A percentile compares a stretch with the other conserved stretches of the same genome.
These are phyloP conservation scores for Archaeoteleia sp. DNA, from an alignment of 2,888 invertebrate species.

Conservation along the genomic window DNA sequence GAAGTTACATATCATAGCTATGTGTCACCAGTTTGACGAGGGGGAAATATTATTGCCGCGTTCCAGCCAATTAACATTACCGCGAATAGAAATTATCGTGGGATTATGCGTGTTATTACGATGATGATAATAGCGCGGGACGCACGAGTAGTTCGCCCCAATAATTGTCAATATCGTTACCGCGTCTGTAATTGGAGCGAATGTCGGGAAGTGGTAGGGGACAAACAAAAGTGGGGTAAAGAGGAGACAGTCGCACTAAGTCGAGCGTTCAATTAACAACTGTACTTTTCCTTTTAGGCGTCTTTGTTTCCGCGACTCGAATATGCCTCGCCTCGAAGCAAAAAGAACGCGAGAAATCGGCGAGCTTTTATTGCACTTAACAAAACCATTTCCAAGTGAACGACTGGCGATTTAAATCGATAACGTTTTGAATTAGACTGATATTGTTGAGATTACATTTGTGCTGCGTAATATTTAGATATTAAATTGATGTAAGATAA, in stretches of 20 bases:
- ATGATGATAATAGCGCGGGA: slow-evolving; percentile 58
- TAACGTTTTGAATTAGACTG: too few species aligned
- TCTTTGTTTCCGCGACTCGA: slow-evolving; percentile 2
- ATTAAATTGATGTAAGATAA: too few species aligned
- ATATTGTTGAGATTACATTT: too few species aligned
- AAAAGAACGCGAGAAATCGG: background rate
- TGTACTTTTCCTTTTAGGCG: slow-evolving; percentile 52
- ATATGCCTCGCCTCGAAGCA: too few species aligned
- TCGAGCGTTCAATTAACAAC: slow-evolving; percentile 62
- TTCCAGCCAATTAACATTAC: slow-evolving; percentile 63
- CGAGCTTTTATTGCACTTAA: background rate
- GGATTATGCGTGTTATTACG: slow-evolving; percentile 57
- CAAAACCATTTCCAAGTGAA: background rate
- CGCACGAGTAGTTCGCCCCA: slow-evolving; percentile 48
- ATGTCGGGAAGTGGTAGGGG: slow-evolving; percentile 38
- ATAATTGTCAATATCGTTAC: slow-evolving; percentile 66
- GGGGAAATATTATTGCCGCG: slow-evolving; percentile 55
- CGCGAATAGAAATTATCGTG: slow-evolving; percentile 63
- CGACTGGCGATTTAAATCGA: slow-evolving; percentile 1
- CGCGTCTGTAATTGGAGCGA: slow-evolving; percentile 60
- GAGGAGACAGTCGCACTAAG: slow-evolving; percentile 52
- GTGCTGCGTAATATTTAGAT: too few species aligned
- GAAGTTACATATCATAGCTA: slow-evolving; percentile 10
- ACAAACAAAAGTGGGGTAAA: slow-evolving; percentile 32
- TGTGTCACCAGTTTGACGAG: slow-evolving; percentile 25